phyloP scores from a whole-genome alignment of 1,140 invertebrate species.

The Samia ricini region DNA sequence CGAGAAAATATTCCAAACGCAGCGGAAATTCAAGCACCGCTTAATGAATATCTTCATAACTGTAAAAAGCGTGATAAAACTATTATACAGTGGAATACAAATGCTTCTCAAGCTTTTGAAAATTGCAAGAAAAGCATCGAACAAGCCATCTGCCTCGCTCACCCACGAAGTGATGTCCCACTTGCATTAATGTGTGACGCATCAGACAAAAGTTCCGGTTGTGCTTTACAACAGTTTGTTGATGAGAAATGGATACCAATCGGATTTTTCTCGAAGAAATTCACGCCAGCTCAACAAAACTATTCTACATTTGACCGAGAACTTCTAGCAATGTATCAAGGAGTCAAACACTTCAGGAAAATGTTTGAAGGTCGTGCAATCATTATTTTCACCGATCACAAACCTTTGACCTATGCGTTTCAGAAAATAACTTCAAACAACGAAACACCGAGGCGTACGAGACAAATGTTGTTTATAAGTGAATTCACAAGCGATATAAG shows the following conservation, averaged over 20 bases:
- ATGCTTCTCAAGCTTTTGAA: constrained; percentile 42
- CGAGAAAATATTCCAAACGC: constrained; percentile 29
- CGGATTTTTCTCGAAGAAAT: constrained; percentile 10
- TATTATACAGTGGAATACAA: constrained; percentile 30
- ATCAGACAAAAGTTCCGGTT: constrained; percentile 4
- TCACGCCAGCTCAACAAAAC: constrained; percentile 2
- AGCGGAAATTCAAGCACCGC: constrained; percentile 27
- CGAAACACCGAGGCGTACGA: neutral
- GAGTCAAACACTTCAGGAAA: neutral
- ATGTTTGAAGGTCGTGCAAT: constrained; percentile 9
- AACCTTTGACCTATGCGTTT: constrained; percentile 1
- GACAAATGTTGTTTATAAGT: constrained; percentile 1
- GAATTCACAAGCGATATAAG: too few species aligned
- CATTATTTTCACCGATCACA: constrained; percentile 4
- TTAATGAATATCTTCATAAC: constrained; percentile 28
- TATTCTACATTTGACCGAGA: constrained; percentile 13
- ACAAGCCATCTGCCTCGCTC: constrained; percentile 31
- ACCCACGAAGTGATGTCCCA: too few species aligned
- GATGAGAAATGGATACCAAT: constrained; percentile 9
- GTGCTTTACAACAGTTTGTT: constrained; percentile 12
- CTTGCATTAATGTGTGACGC: constrained; percentile 2
- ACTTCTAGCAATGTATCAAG: constrained; percentile 12
- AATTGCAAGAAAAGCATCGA: constrained; percentile 49
- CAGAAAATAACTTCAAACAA: neutral
- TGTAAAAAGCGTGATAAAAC: constrained; percentile 34